Percentiles rank a stretch among this genome's conserved stretches.
These are phyloP conservation scores for Syrmaticus mikado DNA, from an alignment of 2,113 vertebrate genomes.

Conservation along the genomic window DNA sequence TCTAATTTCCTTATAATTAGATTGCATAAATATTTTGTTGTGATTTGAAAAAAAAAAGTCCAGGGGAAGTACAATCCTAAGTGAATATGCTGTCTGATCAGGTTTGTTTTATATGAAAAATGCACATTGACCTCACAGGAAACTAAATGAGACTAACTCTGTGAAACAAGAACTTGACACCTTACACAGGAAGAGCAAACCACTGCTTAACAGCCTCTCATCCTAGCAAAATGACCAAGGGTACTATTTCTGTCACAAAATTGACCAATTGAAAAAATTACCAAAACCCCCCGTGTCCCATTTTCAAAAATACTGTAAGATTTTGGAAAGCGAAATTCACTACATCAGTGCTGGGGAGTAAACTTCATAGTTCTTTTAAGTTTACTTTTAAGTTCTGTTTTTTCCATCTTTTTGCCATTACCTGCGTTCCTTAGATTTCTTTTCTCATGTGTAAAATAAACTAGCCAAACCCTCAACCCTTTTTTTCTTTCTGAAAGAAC, in stretches of 20 bases:
- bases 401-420: slow-evolving; percentile 78
- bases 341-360: slow-evolving; percentile 71
- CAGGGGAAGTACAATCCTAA: not conserved
- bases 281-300: slow-evolving; percentile 51
- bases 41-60: not conserved
- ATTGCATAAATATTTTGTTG: not conserved
- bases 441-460: slow-evolving; percentile 71
- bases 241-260: slow-evolving; percentile 8
- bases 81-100: slow-evolving; percentile 34
- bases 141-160: not conserved
- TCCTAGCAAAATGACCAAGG: slow-evolving; percentile 9
- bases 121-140: slow-evolving; percentile 26
- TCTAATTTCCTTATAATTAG: not conserved
- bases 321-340: slow-evolving; percentile 38
- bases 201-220: slow-evolving; percentile 21
- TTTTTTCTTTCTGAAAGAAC: slow-evolving; percentile 37
- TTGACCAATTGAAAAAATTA: slow-evolving; percentile 22
- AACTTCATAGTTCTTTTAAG: slow-evolving; percentile 70
- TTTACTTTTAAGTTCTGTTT: slow-evolving; percentile 73
- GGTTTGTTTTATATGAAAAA: slow-evolving; percentile 63
- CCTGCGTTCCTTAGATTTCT: slow-evolving; percentile 70
- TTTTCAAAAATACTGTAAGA: not conserved
- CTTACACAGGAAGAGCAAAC: slow-evolving; percentile 14
- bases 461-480: not conserved
- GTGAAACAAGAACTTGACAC: not conserved